Conservation (phyloP, 2,113 vertebrate species). For the Thalassoma bifasciatum region DNA sequence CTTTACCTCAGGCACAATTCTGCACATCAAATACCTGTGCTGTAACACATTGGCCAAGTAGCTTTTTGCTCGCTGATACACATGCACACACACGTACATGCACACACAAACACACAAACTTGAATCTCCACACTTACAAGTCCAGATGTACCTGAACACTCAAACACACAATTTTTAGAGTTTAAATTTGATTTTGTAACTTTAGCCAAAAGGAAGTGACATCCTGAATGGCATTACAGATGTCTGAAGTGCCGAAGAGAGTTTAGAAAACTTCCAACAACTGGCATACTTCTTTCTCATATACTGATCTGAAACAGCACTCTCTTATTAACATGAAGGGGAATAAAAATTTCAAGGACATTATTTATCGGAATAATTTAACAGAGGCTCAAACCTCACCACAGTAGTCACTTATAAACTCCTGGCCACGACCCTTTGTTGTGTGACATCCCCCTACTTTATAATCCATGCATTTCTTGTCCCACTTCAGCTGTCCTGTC, state of each 20-base stretch:
- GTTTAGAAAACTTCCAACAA: conserved; percentile 74
- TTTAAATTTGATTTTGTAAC: conserved; percentile 76
- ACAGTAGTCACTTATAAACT: no score
- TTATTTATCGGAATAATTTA: no score
- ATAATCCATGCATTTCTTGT: no score
- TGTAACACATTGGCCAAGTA: conserved; percentile 73
- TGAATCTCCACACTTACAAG: no score
- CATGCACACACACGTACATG: conserved; percentile 61
- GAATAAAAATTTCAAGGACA: conserved; percentile 4
- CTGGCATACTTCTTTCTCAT: conserved; percentile 36
- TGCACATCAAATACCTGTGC: conserved; percentile 80
- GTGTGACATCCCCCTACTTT: no score
- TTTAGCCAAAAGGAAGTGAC: conserved; percentile 74
- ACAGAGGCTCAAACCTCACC: no score
- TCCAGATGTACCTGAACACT: background rate
- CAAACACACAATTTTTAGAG: conserved; percentile 58
- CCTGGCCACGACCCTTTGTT: no score
- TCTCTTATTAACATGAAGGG: conserved; percentile 19
- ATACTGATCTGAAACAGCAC: conserved; percentile 24
- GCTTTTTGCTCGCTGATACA: no score
- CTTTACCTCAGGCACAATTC: conserved; percentile 79
- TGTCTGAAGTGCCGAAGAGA: conserved; percentile 63
- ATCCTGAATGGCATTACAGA: conserved; percentile 67
- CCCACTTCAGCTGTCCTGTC: no score
- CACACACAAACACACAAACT: conserved; percentile 51